phyloP scores from a whole-genome alignment of 2,797 vertebrate genomes.

The Macroramphosus scolopax region DNA sequence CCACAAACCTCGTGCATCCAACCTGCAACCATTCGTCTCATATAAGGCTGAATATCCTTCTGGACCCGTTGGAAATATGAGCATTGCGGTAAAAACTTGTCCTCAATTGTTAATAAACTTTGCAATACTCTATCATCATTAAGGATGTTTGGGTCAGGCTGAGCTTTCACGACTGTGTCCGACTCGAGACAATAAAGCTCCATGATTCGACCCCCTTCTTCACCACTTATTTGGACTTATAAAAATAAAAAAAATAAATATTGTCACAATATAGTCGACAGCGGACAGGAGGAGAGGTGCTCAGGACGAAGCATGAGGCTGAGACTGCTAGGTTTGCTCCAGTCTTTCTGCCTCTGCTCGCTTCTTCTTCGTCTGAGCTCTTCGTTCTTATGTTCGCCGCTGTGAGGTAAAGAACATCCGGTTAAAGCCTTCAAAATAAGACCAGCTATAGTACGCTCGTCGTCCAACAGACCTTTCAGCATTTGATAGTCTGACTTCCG shows the following conservation, averaged over 20 bases:
- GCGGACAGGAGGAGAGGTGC: conserved; percentile 56
- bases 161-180: conserved; percentile 83
- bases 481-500: conserved; percentile 1
- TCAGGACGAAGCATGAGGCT: conserved; percentile 74
- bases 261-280: conserved; percentile 41
- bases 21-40: conserved; percentile 92
- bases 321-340: conserved; percentile 61
- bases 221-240: conserved; percentile 20
- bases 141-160: conserved; percentile 86
- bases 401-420: conserved; percentile 20
- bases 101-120: conserved; percentile 89
- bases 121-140: conserved; percentile 89
- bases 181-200: conserved; percentile 83
- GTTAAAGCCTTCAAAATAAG: conserved; percentile 23
- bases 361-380: conserved; percentile 46
- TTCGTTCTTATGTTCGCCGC: background rate
- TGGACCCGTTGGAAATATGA: conserved; percentile 93
- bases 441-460: background rate
- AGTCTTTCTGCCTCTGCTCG: conserved; percentile 71
- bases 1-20: conserved; percentile 97
- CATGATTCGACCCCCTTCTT: conserved; percentile 65
- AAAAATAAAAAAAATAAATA: conserved; percentile 51
- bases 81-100: conserved; percentile 88
- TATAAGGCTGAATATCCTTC: conserved; percentile 91
- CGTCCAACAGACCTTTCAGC: background rate